Evolutionary conservation across 2,113 vertebrate species (phyloP).

Genomic region (Galeopterus variegatus): DNA sequence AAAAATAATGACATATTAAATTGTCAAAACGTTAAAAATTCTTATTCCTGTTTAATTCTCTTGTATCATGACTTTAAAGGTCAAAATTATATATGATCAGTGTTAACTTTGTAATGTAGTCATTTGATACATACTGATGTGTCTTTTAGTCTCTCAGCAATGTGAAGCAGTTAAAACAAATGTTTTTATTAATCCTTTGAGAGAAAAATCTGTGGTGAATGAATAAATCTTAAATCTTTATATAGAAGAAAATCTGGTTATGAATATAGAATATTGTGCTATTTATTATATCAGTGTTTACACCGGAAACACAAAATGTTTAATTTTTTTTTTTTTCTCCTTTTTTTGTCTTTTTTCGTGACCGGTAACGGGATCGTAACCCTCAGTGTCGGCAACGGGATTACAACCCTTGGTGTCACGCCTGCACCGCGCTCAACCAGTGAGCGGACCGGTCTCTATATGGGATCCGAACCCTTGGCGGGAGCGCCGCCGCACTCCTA

Average conservation of each 20-base stretch:
- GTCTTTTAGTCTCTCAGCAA: conserved; percentile 24
- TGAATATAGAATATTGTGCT: neutral
- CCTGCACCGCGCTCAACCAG: no score
- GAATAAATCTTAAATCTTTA: conserved; percentile 52
- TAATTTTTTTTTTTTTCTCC: no score
- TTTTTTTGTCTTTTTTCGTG: no score
- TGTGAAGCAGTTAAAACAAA: conserved; percentile 46
- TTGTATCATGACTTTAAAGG: conserved; percentile 50
- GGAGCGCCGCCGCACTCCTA: no score
- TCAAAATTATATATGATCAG: neutral
- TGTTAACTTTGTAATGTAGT: conserved; percentile 44
- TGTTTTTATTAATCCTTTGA: conserved; percentile 25
- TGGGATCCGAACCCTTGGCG: no score
- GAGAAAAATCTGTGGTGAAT: conserved; percentile 55
- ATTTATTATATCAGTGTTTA: conserved; percentile 1
- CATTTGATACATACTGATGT: conserved; percentile 17
- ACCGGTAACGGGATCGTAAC: no score
- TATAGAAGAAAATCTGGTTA: conserved; percentile 25
- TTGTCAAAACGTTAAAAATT: conserved; percentile 46
- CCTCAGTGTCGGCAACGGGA: no score
- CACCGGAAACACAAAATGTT: conserved; percentile 11
- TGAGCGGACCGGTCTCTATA: no score
- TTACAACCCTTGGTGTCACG: no score
- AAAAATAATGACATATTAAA: conserved; percentile 41
- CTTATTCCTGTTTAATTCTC: conserved; percentile 54